Evolutionary conservation across 1,140 invertebrate species (phyloP).

Genomic region (Parapsyche elsis): DNA sequence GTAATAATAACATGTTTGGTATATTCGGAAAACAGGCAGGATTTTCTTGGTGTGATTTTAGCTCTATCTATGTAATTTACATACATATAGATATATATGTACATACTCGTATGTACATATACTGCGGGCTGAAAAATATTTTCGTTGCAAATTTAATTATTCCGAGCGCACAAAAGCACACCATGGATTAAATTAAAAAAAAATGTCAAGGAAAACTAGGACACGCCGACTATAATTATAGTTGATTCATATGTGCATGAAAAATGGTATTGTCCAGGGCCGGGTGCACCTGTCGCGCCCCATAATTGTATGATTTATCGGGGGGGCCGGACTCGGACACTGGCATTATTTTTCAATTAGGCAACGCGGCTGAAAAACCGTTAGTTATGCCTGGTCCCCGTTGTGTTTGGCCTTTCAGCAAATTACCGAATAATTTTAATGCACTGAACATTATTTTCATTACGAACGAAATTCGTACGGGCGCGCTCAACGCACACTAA

Average conservation of each 20-base stretch:
- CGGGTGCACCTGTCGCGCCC: constrained; percentile 14
- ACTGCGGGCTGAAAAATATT: too few species aligned
- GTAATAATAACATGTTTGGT: too few species aligned
- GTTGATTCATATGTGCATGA: background rate
- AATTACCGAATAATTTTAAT: constrained; percentile 46
- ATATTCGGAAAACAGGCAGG: too few species aligned
- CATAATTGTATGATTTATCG: constrained; percentile 39
- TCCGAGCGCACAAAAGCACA: too few species aligned
- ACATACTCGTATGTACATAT: too few species aligned
- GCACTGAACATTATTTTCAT: constrained; percentile 29
- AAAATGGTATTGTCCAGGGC: background rate
- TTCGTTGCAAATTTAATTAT: too few species aligned
- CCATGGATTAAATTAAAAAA: too few species aligned
- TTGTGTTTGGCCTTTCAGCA: constrained; percentile 31
- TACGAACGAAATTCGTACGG: background rate
- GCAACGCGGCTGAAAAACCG: constrained; percentile 32
- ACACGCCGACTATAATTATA: too few species aligned
- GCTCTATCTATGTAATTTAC: too few species aligned
- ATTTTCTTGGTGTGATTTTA: too few species aligned
- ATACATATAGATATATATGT: too few species aligned
- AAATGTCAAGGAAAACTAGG: too few species aligned
- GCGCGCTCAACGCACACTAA: background rate
- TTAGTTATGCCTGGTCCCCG: constrained; percentile 11
- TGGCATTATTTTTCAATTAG: constrained; percentile 47
- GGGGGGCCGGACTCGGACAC: background rate